Percentiles rank a stretch among this genome's conserved stretches.
phyloP scores from a whole-genome alignment of 2,888 invertebrate genomes.

The Sphaeridia pumilis region DNA sequence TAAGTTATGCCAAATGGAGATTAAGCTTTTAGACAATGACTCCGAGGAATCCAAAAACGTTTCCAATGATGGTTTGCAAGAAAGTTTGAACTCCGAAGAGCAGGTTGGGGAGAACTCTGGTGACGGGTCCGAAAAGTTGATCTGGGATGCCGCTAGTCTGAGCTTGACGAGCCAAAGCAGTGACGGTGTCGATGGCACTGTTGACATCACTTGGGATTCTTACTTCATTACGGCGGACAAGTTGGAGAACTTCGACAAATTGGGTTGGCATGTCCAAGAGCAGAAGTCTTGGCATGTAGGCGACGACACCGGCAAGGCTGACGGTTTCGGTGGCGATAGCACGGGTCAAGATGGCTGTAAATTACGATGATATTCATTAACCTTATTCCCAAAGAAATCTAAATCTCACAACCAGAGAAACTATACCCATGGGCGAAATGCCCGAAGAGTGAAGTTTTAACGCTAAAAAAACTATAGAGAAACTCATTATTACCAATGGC shows the following conservation, averaged over 20 bases:
- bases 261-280: constrained; percentile 29
- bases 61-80: constrained; percentile 27
- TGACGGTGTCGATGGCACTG: constrained; percentile 28
- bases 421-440: too few species aligned
- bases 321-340: constrained; percentile 24
- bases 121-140: constrained; percentile 24
- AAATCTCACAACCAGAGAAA: too few species aligned
- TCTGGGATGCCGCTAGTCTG: constrained; percentile 25
- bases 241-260: constrained; percentile 25
- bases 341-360: constrained; percentile 21
- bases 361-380: neutral
- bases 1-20: too few species aligned
- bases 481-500: constrained; percentile 26
- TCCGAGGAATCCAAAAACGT: constrained; percentile 25
- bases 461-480: too few species aligned
- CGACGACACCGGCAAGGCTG: constrained; percentile 28
- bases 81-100: constrained; percentile 25
- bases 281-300: constrained; percentile 29
- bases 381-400: too few species aligned
- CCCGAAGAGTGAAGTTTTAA: too few species aligned
- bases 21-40: constrained; percentile 8
- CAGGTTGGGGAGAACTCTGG: constrained; percentile 25
- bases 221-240: constrained; percentile 23
- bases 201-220: constrained; percentile 23
- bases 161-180: constrained; percentile 24